These are phyloP conservation scores for Myzus persicae DNA, from an alignment of 1,140 invertebrate species.

Conservation along the genomic window DNA sequence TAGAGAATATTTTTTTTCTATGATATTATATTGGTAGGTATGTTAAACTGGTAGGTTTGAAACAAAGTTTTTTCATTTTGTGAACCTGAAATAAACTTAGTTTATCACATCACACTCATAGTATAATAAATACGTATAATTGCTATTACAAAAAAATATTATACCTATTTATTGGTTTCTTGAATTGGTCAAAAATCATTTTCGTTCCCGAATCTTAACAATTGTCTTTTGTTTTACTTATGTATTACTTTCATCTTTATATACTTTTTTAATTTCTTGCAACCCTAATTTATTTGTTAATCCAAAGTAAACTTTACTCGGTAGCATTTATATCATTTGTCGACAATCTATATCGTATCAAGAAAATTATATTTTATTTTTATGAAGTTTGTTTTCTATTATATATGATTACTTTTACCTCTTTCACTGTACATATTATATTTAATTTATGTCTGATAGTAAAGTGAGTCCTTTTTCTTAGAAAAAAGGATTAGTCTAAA, in stretches of 20 bases:
- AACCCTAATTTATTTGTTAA: background rate
- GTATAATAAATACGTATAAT: background rate
- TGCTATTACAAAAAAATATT: background rate
- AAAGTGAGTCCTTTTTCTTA: background rate
- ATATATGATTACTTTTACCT: background rate
- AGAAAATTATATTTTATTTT: background rate
- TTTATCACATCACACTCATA: background rate
- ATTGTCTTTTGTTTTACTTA: background rate
- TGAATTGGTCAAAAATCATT: background rate
- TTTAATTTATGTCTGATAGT: background rate
- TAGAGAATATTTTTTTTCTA: background rate
- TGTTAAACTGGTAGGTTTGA: background rate
- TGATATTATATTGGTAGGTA: background rate
- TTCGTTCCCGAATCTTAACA: background rate
- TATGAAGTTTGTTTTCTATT: background rate
- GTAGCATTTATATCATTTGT: background rate
- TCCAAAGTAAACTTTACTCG: background rate
- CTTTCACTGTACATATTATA: background rate
- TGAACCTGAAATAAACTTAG: background rate
- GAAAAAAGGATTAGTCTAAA: conserved; percentile 1
- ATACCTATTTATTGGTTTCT: background rate
- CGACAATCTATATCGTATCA: background rate
- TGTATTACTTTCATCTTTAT: background rate
- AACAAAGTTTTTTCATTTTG: background rate
- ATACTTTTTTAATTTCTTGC: background rate